Evolutionary conservation across 1,140 invertebrate genomes (phyloP).

Genomic region (Drosophila grimshawi): DNA sequence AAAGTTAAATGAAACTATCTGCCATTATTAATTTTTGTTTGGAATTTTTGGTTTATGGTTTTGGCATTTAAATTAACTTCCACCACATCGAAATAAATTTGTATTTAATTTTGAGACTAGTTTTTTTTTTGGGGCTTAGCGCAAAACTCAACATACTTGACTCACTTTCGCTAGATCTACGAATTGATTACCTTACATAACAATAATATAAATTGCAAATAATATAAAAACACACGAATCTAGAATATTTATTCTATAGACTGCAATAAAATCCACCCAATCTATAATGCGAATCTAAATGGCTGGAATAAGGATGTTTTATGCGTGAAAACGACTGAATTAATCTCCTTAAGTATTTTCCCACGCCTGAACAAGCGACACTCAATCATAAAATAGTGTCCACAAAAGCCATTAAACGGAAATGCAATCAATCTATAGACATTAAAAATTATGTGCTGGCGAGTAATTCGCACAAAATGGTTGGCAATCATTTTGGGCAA

Average conservation of each 20-base stretch:
- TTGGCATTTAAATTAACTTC: constrained; percentile 23
- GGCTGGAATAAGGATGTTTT: neutral
- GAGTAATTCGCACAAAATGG: constrained; percentile 6
- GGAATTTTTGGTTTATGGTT: neutral
- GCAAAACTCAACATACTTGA: neutral
- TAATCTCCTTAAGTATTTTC: constrained; percentile 18
- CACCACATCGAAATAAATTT: neutral
- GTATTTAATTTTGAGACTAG: neutral
- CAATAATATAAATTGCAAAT: too few species aligned
- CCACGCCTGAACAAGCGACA: neutral
- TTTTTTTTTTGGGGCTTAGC: neutral
- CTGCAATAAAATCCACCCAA: neutral
- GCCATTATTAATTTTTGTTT: constrained; percentile 41
- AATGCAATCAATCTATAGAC: constrained; percentile 18
- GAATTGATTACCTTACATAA: too few species aligned
- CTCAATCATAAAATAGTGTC: neutral
- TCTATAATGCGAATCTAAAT: neutral
- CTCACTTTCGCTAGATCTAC: neutral
- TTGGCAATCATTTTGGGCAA: constrained; percentile 26
- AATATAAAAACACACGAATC: too few species aligned
- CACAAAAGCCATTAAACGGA: constrained; percentile 1
- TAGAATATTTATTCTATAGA: neutral
- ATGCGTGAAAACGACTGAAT: neutral
- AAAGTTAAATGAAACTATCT: constrained; percentile 46
- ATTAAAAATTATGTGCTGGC: constrained; percentile 2